Evolutionary conservation across 2,113 vertebrate species (phyloP).

Genomic region (Noturus placidus): DNA sequence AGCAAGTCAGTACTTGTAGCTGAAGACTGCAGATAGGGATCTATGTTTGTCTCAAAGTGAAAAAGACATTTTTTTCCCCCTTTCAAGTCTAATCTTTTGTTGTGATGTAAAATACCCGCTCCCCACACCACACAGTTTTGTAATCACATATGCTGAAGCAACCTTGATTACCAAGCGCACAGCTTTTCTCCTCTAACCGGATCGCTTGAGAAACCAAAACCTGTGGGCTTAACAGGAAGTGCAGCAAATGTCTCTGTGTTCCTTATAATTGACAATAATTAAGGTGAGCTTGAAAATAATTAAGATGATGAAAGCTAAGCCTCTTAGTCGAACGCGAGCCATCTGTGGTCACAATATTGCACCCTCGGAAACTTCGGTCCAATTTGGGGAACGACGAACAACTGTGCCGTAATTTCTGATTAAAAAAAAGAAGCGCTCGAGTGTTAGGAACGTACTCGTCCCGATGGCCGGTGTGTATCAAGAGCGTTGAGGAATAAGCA

Average conservation of each 20-base stretch:
- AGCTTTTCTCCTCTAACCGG: constrained; percentile 19
- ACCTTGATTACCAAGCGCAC: constrained; percentile 37
- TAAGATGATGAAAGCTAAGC: constrained; percentile 74
- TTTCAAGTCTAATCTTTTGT: constrained; percentile 39
- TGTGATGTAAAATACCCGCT: constrained; percentile 47
- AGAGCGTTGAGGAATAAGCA: constrained; percentile 51
- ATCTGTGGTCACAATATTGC: constrained; percentile 66
- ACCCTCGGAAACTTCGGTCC: constrained; percentile 47
- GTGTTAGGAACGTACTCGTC: constrained; percentile 41
- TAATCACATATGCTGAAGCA: constrained; percentile 49
- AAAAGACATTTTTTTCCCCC: constrained; percentile 27
- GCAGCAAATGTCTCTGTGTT: constrained; percentile 15
- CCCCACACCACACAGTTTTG: constrained; percentile 45
- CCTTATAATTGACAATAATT: constrained; percentile 44
- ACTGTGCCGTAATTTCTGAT: constrained; percentile 42
- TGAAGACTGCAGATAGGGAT: constrained; percentile 38
- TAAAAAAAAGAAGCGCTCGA: constrained; percentile 46
- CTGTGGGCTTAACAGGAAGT: constrained; percentile 31
- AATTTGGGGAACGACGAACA: constrained; percentile 36
- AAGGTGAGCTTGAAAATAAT: constrained; percentile 61
- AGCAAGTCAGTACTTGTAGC: constrained; percentile 28
- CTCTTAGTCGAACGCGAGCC: constrained; percentile 69
- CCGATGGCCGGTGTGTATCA: constrained; percentile 36
- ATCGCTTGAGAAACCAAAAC: constrained; percentile 36
- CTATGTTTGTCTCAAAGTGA: constrained; percentile 38